Conservation (phyloP, 1,140 invertebrate species). For the Conus betulinus region DNA sequence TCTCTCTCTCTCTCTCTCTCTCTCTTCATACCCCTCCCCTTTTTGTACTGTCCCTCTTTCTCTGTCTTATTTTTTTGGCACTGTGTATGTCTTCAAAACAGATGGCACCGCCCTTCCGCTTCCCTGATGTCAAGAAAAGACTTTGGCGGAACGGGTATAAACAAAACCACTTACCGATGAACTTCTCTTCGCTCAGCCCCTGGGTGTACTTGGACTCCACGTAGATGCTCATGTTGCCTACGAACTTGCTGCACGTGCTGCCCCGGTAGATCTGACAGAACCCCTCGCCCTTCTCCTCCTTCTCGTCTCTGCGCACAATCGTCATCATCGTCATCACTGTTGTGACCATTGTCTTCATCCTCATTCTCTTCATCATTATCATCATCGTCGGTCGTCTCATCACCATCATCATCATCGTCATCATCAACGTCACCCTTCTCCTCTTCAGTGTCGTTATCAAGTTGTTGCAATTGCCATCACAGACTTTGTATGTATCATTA, state of each 20-base stretch:
- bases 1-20: too few relatives aligned
- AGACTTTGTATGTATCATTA: too few relatives aligned
- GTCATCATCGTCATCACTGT: background rate
- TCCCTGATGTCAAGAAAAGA: too few relatives aligned
- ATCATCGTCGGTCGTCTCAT: background rate
- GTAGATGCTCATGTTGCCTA: slow-evolving; percentile 89
- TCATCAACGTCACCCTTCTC: background rate
- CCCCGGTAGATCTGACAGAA: slow-evolving; percentile 87
- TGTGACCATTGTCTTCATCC: background rate
- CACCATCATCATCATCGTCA: background rate
- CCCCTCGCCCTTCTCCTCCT: slow-evolving; percentile 65
- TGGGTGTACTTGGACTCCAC: slow-evolving; percentile 89
- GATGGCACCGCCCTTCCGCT: too few relatives aligned
- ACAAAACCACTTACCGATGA: slow-evolving; percentile 75
- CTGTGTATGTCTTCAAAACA: too few relatives aligned
- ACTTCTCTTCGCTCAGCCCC: slow-evolving; percentile 86
- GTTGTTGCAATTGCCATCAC: background rate
- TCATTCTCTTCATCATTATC: background rate
- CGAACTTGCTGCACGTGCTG: slow-evolving; percentile 85
- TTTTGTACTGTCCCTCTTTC: too few relatives aligned
- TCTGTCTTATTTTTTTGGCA: too few relatives aligned
- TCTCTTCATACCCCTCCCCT: too few relatives aligned
- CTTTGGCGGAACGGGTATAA: too few relatives aligned
- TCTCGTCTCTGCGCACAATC: slow-evolving; percentile 43
- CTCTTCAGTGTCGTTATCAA: background rate